These are phyloP conservation scores for Drosophila kokeensis DNA, from an alignment of 2,888 invertebrate species.

Conservation along the genomic window DNA sequence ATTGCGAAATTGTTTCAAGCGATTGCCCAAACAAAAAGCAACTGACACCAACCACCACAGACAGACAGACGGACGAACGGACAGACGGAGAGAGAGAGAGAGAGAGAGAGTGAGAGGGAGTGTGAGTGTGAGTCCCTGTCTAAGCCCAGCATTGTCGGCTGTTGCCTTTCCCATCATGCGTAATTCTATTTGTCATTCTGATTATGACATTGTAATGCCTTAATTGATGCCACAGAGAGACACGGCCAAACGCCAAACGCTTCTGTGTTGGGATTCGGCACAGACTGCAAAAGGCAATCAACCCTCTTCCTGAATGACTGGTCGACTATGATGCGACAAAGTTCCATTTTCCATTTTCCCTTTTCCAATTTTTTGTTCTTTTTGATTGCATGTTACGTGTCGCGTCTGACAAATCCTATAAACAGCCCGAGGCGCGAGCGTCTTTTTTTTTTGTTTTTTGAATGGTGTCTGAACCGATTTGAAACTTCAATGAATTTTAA, in stretches of 20 bases:
- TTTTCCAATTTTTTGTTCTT: slow-evolving; percentile 13
- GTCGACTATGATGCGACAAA: slow-evolving; percentile 63
- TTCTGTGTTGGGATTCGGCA: slow-evolving; percentile 42
- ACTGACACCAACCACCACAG: slow-evolving; percentile 41
- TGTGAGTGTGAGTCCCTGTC: background rate
- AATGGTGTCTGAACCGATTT: slow-evolving; percentile 50
- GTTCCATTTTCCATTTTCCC: slow-evolving; percentile 21
- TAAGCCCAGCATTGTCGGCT: slow-evolving; percentile 57
- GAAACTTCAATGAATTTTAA: slow-evolving; percentile 79
- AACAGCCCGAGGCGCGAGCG: slow-evolving; percentile 67
- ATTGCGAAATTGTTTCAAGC: slow-evolving; percentile 74
- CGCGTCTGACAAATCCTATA: slow-evolving; percentile 71
- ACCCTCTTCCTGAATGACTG: slow-evolving; percentile 57
- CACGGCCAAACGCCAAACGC: slow-evolving; percentile 17
- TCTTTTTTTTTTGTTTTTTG: slow-evolving; percentile 36
- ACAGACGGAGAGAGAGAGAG: background rate
- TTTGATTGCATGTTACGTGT: slow-evolving; percentile 36
- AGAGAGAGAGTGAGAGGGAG: background rate
- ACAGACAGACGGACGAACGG: background rate
- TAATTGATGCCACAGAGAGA: slow-evolving; percentile 82
- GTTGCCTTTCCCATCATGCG: slow-evolving; percentile 82
- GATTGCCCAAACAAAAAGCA: slow-evolving; percentile 46
- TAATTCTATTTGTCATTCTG: slow-evolving; percentile 85
- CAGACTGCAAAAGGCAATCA: slow-evolving; percentile 74
- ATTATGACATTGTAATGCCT: slow-evolving; percentile 85